Evolutionary conservation across 2,113 vertebrate species (phyloP).

Genomic region (Typhlomys cinereus): DNA sequence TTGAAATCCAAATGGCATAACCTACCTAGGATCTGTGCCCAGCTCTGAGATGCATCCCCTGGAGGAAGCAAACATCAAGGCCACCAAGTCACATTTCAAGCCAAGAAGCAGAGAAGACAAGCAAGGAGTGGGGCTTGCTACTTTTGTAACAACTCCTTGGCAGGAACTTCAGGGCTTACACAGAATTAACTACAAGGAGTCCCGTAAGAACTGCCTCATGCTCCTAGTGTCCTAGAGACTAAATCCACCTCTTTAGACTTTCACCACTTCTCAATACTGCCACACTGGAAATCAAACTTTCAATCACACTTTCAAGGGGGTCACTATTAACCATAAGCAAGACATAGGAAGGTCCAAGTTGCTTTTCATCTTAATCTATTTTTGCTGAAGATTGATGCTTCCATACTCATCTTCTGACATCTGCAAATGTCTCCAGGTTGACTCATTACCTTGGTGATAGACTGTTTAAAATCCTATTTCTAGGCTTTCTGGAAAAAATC

Average conservation of each 20-base stretch:
- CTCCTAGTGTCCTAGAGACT: neutral
- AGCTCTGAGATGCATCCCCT: neutral
- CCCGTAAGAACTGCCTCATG: neutral
- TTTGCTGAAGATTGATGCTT: slow-evolving; percentile 34
- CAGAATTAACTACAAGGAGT: neutral
- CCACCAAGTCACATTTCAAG: neutral
- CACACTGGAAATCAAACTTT: neutral
- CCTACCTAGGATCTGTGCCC: neutral
- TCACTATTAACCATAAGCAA: neutral
- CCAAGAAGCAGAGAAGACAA: neutral
- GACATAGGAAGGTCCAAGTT: neutral
- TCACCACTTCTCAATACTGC: neutral
- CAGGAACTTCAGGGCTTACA: neutral
- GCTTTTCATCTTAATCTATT: slow-evolving; percentile 29
- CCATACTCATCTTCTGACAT: neutral
- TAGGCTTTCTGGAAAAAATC: neutral
- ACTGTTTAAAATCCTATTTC: slow-evolving; percentile 48
- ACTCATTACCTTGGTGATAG: slow-evolving; percentile 48
- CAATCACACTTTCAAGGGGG: neutral
- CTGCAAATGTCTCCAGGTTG: slow-evolving; percentile 32
- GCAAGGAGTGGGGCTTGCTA: neutral
- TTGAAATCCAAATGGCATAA: neutral
- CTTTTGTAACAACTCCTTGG: neutral
- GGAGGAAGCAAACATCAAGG: neutral
- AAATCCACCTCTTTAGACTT: neutral